These are phyloP conservation scores for Drosophila pallidifrons DNA, from an alignment of 1,140 invertebrate species.

Conservation along the genomic window DNA sequence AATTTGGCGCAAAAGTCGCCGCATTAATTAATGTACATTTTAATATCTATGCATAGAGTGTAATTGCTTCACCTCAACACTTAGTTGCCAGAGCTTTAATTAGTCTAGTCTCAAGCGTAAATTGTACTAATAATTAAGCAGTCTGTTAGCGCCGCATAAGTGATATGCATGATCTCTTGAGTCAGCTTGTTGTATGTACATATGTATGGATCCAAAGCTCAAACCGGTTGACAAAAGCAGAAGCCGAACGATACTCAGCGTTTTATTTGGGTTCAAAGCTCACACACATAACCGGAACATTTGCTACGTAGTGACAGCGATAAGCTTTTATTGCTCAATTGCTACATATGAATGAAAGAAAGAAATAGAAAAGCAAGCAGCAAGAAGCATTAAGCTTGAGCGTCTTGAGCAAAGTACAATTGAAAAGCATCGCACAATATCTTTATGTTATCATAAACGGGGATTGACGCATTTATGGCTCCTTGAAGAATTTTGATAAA, in stretches of 20 bases:
- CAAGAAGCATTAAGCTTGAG: background rate
- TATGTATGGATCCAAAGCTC: background rate
- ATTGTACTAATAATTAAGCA: conserved; percentile 5
- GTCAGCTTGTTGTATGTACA: background rate
- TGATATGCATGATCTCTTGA: background rate
- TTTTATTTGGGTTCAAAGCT: conserved; percentile 37
- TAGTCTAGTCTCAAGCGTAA: background rate
- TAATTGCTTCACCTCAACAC: background rate
- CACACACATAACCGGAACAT: conserved; percentile 4
- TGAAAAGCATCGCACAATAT: background rate
- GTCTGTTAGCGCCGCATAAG: background rate
- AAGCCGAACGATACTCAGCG: conserved; percentile 11
- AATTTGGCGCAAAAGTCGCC: no score
- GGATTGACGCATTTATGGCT: background rate
- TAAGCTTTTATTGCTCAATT: conserved; percentile 34
- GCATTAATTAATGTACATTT: background rate
- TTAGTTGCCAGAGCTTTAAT: background rate
- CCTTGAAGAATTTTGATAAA: background rate
- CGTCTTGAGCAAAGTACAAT: conserved; percentile 18
- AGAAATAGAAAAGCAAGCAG: background rate
- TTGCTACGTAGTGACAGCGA: conserved; percentile 48
- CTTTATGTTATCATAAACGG: background rate
- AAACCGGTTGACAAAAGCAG: conserved; percentile 9
- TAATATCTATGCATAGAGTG: no score
- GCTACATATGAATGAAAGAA: conserved; percentile 18